These are phyloP conservation scores for Drosophila aff. DNA, from an alignment of 1,140 invertebrate genomes.

Conservation along the genomic window DNA sequence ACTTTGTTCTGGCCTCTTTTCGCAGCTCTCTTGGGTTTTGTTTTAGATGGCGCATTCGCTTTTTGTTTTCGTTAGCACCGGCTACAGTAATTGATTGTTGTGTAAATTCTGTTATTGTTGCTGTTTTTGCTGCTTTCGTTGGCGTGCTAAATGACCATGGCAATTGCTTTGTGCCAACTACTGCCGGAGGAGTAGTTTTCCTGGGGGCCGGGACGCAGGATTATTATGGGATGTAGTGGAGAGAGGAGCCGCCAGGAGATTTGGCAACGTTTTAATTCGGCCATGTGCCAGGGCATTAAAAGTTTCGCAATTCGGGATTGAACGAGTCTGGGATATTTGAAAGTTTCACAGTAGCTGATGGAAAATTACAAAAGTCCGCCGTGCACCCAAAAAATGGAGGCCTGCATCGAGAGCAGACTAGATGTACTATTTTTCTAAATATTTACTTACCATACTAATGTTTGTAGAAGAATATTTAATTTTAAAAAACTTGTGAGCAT, in stretches of 20 bases:
- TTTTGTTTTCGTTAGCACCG: slow-evolving; percentile 49
- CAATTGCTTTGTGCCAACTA: slow-evolving; percentile 59
- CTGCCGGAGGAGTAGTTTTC: slow-evolving; percentile 51
- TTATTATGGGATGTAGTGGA: slow-evolving; percentile 29
- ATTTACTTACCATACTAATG: too few relatives aligned
- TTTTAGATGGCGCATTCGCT: slow-evolving; percentile 45
- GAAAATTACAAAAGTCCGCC: slow-evolving; percentile 11
- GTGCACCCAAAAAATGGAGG: not conserved
- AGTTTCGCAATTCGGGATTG: slow-evolving; percentile 51
- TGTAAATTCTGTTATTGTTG: slow-evolving; percentile 46
- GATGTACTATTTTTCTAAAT: not conserved
- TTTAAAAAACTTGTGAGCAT: too few relatives aligned
- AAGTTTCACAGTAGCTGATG: slow-evolving; percentile 29
- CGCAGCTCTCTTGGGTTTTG: slow-evolving; percentile 39
- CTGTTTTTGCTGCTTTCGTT: slow-evolving; percentile 25
- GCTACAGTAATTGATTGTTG: slow-evolving; percentile 73
- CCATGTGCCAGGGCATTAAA: slow-evolving; percentile 71
- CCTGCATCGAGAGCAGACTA: not conserved
- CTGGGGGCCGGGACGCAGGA: slow-evolving; percentile 3
- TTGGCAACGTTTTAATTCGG: slow-evolving; percentile 67
- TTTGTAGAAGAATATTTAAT: too few relatives aligned
- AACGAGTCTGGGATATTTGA: slow-evolving; percentile 19
- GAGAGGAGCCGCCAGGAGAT: slow-evolving; percentile 26
- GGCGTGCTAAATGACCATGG: slow-evolving; percentile 67
- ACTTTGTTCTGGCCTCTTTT: slow-evolving; percentile 52